phyloP scores from a whole-genome alignment of 2,797 vertebrate genomes.

The Chelidonichthys spinosus region DNA sequence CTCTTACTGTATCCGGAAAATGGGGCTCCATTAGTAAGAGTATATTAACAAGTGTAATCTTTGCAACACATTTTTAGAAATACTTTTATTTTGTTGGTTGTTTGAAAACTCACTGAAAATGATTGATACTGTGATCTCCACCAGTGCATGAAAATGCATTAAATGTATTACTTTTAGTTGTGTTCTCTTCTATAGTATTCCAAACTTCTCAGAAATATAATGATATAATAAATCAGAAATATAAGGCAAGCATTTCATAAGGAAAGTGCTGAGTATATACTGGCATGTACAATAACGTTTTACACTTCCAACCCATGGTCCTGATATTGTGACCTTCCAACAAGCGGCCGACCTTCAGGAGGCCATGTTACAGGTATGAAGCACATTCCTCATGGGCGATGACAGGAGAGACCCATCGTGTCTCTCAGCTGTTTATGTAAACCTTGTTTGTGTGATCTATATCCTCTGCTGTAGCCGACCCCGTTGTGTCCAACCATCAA shows the following conservation, averaged over 20 bases:
- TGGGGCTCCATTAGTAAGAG: constrained; percentile 38
- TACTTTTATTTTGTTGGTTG: background rate
- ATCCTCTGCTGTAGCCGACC: constrained; percentile 77
- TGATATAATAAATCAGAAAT: background rate
- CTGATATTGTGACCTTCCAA: background rate
- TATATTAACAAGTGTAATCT: constrained; percentile 25
- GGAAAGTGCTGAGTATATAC: background rate
- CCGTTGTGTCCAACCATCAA: constrained; percentile 73
- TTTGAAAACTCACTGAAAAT: constrained; percentile 7
- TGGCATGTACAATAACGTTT: background rate
- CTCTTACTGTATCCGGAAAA: constrained; percentile 53
- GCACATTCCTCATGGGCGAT: constrained; percentile 25
- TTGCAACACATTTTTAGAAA: constrained; percentile 23
- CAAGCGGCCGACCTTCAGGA: constrained; percentile 11
- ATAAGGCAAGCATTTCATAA: background rate
- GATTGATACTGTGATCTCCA: constrained; percentile 1
- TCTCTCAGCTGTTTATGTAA: constrained; percentile 87
- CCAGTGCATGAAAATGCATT: constrained; percentile 12
- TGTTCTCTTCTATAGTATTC: background rate
- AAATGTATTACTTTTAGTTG: background rate
- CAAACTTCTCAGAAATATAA: background rate
- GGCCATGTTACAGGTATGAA: constrained; percentile 12
- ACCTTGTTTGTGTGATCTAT: constrained; percentile 87
- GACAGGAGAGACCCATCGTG: constrained; percentile 69
- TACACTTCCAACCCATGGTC: background rate